phyloP scores from a whole-genome alignment of 2,888 invertebrate species.

The Abrostola tripartita region DNA sequence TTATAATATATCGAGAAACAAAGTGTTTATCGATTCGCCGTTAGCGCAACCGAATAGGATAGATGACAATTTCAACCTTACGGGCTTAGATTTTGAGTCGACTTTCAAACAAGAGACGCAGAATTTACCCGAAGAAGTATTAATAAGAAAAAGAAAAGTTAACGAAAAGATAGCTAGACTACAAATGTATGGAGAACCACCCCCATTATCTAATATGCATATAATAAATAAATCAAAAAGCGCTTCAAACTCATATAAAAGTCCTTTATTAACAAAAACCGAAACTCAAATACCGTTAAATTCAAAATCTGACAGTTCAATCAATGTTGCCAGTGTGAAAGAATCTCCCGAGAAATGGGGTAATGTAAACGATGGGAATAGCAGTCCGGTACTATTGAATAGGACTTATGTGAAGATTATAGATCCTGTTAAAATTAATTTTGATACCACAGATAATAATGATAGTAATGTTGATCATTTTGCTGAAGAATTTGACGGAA shows the following conservation, averaged over 20 bases:
- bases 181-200: slow-evolving; percentile 87
- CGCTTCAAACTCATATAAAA: slow-evolving; percentile 77
- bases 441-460: slow-evolving; percentile 55
- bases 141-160: slow-evolving; percentile 71
- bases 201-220: slow-evolving; percentile 84
- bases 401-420: slow-evolving; percentile 68
- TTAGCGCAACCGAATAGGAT: slow-evolving; percentile 51
- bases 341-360: slow-evolving; percentile 52
- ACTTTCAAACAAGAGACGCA: slow-evolving; percentile 76
- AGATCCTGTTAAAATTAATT: slow-evolving; percentile 68
- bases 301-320: slow-evolving; percentile 39
- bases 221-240: slow-evolving; percentile 76
- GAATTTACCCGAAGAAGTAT: slow-evolving; percentile 67
- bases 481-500: slow-evolving; percentile 79
- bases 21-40: slow-evolving; percentile 75
- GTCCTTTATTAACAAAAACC: slow-evolving; percentile 67
- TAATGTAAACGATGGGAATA: slow-evolving; percentile 26
- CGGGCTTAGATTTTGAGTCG: slow-evolving; percentile 82
- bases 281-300: slow-evolving; percentile 17
- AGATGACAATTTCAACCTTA: slow-evolving; percentile 73
- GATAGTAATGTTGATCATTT: slow-evolving; percentile 70
- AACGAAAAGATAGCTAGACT: slow-evolving; percentile 84
- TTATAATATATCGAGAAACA: slow-evolving; percentile 70
- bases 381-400: slow-evolving; percentile 70
- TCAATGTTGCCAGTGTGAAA: slow-evolving; percentile 60